A percentile compares a stretch with the other conserved stretches of the same genome.
Evolutionary conservation across 1,140 invertebrate genomes (phyloP).

Genomic region (Micrasema minimum): DNA sequence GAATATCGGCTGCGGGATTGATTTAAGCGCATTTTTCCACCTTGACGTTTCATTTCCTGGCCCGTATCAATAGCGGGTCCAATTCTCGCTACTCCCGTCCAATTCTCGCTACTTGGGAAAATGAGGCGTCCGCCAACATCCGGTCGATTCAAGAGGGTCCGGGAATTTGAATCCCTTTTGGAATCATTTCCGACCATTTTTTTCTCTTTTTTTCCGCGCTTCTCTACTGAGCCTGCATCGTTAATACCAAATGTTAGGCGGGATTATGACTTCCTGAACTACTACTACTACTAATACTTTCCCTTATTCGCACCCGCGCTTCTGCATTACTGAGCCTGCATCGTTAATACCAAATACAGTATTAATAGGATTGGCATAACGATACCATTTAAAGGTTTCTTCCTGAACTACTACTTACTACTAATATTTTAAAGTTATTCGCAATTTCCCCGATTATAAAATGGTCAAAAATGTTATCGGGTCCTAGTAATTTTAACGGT

Average conservation of each 20-base stretch:
- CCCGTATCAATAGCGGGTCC: slow-evolving; percentile 27
- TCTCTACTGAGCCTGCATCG: slow-evolving; percentile 12
- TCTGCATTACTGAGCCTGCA: slow-evolving; percentile 9
- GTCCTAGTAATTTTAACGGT: no score
- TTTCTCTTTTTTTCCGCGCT: slow-evolving; percentile 18
- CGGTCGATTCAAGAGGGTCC: slow-evolving; percentile 29
- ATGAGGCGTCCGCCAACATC: slow-evolving; percentile 43
- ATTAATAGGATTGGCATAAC: no score
- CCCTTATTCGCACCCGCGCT: slow-evolving; percentile 5
- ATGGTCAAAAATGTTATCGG: no score
- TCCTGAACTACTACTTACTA: no score
- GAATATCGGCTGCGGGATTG: slow-evolving; percentile 9
- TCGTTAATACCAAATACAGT: slow-evolving; percentile 20
- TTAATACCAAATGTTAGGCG: slow-evolving; percentile 13
- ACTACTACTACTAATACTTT: no score
- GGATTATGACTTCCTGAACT: slow-evolving; percentile 44
- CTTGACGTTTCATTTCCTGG: slow-evolving; percentile 50
- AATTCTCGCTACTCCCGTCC: no score
- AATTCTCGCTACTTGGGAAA: slow-evolving; percentile 48
- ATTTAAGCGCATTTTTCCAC: slow-evolving; percentile 46
- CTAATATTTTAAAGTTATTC: no score
- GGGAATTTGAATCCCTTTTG: slow-evolving; percentile 50
- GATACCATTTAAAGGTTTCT: no score
- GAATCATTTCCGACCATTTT: slow-evolving; percentile 49
- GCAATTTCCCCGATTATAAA: no score